A percentile compares a stretch with the other conserved stretches of the same genome.
These are phyloP conservation scores for Oxytorus armatus DNA, from an alignment of 2,888 invertebrate species.

Conservation along the genomic window DNA sequence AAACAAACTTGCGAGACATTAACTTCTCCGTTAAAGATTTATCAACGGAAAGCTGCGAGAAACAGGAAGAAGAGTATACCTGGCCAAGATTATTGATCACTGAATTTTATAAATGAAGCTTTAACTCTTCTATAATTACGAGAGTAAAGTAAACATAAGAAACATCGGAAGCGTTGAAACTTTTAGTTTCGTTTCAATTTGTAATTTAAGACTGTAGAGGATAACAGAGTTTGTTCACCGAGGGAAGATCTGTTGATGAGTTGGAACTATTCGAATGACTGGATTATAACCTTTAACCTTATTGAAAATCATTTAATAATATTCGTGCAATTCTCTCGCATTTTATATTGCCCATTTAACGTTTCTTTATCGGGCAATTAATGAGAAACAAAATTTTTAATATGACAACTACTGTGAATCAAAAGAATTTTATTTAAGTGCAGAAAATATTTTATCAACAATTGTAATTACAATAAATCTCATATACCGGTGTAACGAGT, in stretches of 20 bases:
- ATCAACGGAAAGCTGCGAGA: constrained; percentile 34
- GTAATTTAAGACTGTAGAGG: constrained; percentile 3
- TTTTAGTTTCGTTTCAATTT: constrained; percentile 48
- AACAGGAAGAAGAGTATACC: constrained; percentile 22
- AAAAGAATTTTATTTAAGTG: no score
- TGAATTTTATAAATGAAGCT: constrained; percentile 51
- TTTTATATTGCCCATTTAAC: no score
- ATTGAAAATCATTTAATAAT: no score
- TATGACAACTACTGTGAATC: no score
- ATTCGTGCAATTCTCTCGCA: no score
- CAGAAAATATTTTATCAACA: neutral
- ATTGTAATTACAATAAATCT: neutral
- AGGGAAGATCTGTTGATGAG: constrained; percentile 7
- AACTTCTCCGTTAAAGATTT: constrained; percentile 49
- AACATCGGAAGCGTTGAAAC: constrained; percentile 23
- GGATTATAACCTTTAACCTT: no score
- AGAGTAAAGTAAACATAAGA: constrained; percentile 17
- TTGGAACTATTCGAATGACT: no score
- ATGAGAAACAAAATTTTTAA: no score
- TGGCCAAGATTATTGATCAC: constrained; percentile 45
- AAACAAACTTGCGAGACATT: constrained; percentile 42
- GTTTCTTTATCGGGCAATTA: no score
- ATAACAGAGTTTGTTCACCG: neutral
- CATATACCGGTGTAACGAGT: neutral
- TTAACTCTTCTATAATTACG: constrained; percentile 46